A percentile compares a stretch with the other conserved stretches of the same genome.
Evolutionary conservation across 2,888 invertebrate species (phyloP).

Genomic region (Zygogramma bicolorata): DNA sequence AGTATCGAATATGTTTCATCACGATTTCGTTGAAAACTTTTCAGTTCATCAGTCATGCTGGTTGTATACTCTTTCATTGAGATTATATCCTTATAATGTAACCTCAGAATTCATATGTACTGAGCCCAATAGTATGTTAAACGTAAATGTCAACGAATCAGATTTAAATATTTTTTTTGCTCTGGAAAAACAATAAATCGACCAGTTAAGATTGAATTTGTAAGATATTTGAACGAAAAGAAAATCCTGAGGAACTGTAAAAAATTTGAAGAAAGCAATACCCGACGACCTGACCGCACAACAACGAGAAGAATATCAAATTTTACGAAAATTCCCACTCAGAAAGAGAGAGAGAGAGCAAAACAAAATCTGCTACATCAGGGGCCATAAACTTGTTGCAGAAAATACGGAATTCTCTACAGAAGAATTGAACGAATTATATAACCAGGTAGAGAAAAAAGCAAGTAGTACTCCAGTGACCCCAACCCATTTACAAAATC

Average conservation of each 20-base stretch:
- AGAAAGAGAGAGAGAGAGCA: not conserved
- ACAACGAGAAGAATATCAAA: not conserved
- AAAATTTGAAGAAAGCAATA: not conserved
- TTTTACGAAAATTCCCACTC: not conserved
- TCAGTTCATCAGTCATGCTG: too few relatives aligned
- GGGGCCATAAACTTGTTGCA: not conserved
- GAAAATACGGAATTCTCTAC: not conserved
- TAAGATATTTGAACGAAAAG: not conserved
- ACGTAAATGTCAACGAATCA: not conserved
- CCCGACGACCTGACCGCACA: not conserved
- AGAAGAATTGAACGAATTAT: not conserved
- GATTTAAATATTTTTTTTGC: not conserved
- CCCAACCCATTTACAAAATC: not conserved
- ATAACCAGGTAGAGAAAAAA: constrained; percentile 3
- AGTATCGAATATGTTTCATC: too few relatives aligned
- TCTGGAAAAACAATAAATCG: too few relatives aligned
- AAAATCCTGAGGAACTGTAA: not conserved
- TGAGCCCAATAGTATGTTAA: not conserved
- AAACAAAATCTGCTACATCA: constrained; percentile 2
- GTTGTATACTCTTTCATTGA: too few relatives aligned
- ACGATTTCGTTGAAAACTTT: too few relatives aligned
- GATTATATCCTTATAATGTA: too few relatives aligned
- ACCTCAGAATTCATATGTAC: not conserved
- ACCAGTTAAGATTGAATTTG: not conserved
- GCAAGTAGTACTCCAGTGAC: not conserved